Evolutionary conservation across 1,140 invertebrate species (phyloP), one percentile per base, ranked within the genome.

Genomic region (Orchesella cincta): DNA sequence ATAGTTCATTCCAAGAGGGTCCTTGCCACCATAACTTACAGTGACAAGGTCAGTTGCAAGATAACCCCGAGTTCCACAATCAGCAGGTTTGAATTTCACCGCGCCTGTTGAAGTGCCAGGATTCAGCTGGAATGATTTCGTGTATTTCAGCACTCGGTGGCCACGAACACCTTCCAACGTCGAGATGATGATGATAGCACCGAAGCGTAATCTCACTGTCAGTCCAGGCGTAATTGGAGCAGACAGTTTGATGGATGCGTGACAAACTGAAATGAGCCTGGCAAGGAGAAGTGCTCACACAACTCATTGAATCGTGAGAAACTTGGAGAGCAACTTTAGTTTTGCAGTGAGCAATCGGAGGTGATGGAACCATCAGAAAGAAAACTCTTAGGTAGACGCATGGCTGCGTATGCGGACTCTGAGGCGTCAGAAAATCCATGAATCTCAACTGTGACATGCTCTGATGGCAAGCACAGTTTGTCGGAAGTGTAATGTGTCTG

Each of bases 401-500:
- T 16, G 12, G 75, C 75, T n/a, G 75, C 52, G 33, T 18, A 76
- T 12, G 54, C 75, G 20, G 26, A 33, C 8, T 64, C 39, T 76
- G 79, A 67, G 46, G 81, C 74, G 20, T 81, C 77, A 31, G 75
- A 76, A 20, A 46, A 31, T 18, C 23, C 39, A 20, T 73, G 16
- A 14, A 33, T 35, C 3, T 75, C 74, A 54, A n/a, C n/a, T n/a
- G n/a, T n/a, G n/a, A n/a, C n/a, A n/a, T n/a, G n/a, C n/a, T n/a
- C n/a, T n/a, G n/a, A n/a, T n/a, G n/a, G n/a, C n/a, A n/a, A n/a
- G n/a, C n/a, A n/a, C n/a, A n/a, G n/a, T n/a, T n/a, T n/a, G n/a
- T n/a, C n/a, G n/a, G n/a, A n/a, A n/a, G n/a, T n/a, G n/a, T n/a
- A n/a, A n/a, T n/a, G n/a, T n/a, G n/a, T n/a, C n/a, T n/a, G n/a